phyloP scores from a whole-genome alignment of 2,113 vertebrate genomes.

The Antidorcas marsupialis region DNA sequence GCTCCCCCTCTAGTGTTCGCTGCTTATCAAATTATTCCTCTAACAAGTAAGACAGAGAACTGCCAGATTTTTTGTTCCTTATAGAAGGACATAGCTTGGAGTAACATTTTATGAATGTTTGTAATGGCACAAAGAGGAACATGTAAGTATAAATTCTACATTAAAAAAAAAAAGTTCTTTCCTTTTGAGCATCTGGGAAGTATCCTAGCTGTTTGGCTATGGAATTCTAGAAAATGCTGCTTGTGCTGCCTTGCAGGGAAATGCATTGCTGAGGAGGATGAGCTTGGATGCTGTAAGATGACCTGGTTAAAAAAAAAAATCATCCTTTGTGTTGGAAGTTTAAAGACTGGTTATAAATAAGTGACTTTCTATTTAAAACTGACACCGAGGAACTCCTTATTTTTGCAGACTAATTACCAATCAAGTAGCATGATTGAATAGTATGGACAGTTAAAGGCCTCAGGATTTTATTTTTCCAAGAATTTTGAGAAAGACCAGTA shows the following conservation, averaged over 20 bases:
- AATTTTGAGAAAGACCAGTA: conserved; percentile 25
- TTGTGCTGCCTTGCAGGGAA: background rate
- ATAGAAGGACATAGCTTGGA: conserved; percentile 27
- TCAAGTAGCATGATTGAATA: background rate
- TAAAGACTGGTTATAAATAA: background rate
- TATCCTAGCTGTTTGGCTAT: background rate
- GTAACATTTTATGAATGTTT: conserved; percentile 35
- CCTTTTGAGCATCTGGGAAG: background rate
- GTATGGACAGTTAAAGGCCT: background rate
- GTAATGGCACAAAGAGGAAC: conserved; percentile 48
- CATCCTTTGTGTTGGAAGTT: background rate
- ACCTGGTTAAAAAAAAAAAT: background rate
- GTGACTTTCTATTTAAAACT: conserved; percentile 27
- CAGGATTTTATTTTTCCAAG: background rate
- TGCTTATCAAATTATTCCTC: conserved; percentile 82
- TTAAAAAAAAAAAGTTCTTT: background rate
- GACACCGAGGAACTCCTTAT: background rate
- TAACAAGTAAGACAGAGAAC: conserved; percentile 64
- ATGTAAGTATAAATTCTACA: conserved; percentile 38
- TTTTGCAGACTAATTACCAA: conserved; percentile 43
- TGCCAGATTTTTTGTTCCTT: conserved; percentile 52
- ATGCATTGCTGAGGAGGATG: background rate
- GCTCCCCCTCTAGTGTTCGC: conserved; percentile 99
- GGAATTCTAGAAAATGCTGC: background rate
- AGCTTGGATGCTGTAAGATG: background rate